Evolutionary conservation across 2,113 vertebrate species (phyloP).

Genomic region (Protobothrops flavoviridis): DNA sequence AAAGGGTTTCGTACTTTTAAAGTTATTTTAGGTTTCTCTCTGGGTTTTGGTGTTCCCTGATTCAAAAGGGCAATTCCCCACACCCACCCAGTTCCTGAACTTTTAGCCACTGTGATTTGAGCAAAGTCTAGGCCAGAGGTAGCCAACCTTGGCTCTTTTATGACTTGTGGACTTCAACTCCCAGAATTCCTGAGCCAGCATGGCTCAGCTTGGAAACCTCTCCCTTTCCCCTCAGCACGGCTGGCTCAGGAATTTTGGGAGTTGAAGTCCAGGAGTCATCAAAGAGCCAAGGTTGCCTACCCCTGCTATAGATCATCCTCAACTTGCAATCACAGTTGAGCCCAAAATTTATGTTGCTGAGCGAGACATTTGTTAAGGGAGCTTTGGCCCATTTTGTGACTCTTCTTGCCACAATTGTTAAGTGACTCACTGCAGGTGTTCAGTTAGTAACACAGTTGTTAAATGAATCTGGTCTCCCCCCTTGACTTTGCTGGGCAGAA

Average conservation of each 20-base stretch:
- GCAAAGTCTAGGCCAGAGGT: background rate
- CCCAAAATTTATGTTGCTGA: no score
- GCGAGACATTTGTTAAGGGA: background rate
- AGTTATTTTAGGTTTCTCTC: background rate
- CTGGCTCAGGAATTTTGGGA: no score
- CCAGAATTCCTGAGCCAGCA: no score
- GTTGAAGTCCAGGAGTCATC: no score
- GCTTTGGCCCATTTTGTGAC: background rate
- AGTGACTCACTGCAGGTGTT: no score
- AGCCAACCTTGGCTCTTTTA: no score
- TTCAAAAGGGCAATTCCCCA: background rate
- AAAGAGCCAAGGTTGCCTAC: no score
- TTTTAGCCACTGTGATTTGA: background rate
- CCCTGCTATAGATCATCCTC: background rate
- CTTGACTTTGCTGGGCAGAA: background rate
- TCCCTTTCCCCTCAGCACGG: no score
- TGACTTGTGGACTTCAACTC: no score
- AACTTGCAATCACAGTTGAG: background rate
- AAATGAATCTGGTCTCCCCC: no score
- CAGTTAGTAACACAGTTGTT: no score
- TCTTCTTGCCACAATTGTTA: background rate
- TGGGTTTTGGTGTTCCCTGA: background rate
- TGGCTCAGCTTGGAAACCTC: no score
- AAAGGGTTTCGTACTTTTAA: background rate
- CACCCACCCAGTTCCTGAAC: background rate